A percentile compares a stretch with the other conserved stretches of the same genome.
Conservation (phyloP, 2,797 vertebrate species). For the Xiphorhynchus erythropygius region DNA sequence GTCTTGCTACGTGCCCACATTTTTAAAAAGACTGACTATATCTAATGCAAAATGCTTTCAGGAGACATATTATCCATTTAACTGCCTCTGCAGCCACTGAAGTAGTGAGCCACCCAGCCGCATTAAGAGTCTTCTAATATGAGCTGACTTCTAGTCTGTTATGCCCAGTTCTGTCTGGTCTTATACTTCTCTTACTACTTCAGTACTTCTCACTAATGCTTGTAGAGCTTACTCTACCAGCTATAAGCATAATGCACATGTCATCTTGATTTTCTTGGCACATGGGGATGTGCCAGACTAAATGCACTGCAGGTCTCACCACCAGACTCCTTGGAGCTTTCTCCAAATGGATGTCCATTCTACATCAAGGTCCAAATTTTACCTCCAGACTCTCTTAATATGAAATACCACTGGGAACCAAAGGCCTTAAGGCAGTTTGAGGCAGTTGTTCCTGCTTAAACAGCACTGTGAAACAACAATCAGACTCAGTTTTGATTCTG, state of each 20-base stretch:
- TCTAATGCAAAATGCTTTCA: neutral
- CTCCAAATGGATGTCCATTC: neutral
- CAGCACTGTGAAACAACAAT: neutral
- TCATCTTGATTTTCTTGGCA: neutral
- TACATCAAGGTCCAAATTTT: neutral
- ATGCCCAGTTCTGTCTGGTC: neutral
- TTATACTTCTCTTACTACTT: neutral
- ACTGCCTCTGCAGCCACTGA: neutral
- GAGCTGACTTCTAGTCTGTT: neutral
- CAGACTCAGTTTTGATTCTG: neutral
- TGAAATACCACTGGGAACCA: neutral
- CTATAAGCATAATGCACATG: neutral
- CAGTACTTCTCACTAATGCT: neutral
- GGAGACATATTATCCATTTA: neutral
- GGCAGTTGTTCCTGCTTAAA: neutral
- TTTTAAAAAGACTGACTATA: neutral
- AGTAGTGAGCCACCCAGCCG: neutral
- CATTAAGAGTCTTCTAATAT: neutral
- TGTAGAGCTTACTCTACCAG: neutral
- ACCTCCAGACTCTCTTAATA: neutral
- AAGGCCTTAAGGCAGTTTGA: neutral
- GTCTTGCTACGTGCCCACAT: neutral
- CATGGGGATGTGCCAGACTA: neutral
- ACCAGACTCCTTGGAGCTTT: neutral
- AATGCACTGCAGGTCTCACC: neutral